A percentile compares a stretch with the other conserved stretches of the same genome.
These are phyloP conservation scores for Aspidiotus rigidus DNA, from an alignment of 2,888 invertebrate species.

Conservation along the genomic window DNA sequence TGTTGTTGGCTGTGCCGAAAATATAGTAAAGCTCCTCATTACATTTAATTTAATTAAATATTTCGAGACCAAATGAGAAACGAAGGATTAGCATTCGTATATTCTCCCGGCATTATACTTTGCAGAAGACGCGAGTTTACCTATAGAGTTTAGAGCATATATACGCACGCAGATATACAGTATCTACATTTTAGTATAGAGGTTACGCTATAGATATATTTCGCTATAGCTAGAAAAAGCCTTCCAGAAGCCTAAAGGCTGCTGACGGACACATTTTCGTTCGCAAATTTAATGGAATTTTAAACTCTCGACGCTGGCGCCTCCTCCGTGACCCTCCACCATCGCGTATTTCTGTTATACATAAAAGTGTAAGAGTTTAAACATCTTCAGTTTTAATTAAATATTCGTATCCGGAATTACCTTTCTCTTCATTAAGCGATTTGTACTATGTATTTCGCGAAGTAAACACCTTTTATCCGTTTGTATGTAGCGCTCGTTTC, in stretches of 20 bases:
- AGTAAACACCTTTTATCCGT: conserved; percentile 34
- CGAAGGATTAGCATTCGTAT: conserved; percentile 33
- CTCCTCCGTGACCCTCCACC: conserved; percentile 7
- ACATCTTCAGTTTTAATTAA: conserved; percentile 31
- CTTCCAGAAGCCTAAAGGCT: conserved; percentile 31
- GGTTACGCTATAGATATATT: too few relatives aligned
- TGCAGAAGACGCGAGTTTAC: too few relatives aligned
- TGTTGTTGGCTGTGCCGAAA: conserved; percentile 13
- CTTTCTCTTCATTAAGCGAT: conserved; percentile 36
- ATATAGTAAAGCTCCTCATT: conserved; percentile 31
- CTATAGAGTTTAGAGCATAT: too few relatives aligned
- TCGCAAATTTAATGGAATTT: conserved; percentile 33
- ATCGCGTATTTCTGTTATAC: too few relatives aligned
- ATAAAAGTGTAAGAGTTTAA: conserved; percentile 30
- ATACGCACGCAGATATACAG: too few relatives aligned
- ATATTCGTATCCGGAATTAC: conserved; percentile 35
- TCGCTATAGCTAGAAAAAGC: neutral
- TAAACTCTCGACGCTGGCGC: conserved; percentile 24
- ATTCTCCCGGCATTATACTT: neutral
- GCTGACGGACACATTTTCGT: conserved; percentile 34
- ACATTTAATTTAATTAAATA: conserved; percentile 34
- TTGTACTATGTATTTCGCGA: conserved; percentile 33
- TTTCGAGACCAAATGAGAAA: conserved; percentile 31
- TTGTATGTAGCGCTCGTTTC: neutral
- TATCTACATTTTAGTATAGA: too few relatives aligned